A percentile compares a stretch with the other conserved stretches of the same genome.
These are phyloP conservation scores for Mirza zaza DNA, from an alignment of 2,113 vertebrate genomes.

Conservation along the genomic window DNA sequence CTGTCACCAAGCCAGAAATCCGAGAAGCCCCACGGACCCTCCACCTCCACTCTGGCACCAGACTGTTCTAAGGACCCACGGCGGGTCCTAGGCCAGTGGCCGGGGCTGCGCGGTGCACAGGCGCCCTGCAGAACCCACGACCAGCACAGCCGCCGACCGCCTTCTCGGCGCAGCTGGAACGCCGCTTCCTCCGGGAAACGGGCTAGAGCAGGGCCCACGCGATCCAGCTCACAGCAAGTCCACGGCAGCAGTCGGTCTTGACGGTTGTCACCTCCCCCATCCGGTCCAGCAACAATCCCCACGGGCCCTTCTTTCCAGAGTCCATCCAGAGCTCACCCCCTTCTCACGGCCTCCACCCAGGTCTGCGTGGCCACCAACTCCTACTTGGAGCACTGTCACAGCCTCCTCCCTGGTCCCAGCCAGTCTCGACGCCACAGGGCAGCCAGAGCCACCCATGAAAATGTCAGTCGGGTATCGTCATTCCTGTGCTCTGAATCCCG, in stretches of 20 bases:
- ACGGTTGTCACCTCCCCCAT: too few species aligned
- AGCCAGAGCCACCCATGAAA: background rate
- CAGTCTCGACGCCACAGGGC: too few species aligned
- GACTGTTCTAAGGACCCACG: background rate
- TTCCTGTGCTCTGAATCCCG: background rate
- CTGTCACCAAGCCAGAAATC: background rate
- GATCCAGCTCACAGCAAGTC: background rate
- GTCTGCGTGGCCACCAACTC: background rate
- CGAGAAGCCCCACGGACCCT: background rate
- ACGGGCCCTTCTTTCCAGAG: background rate
- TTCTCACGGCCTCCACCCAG: background rate
- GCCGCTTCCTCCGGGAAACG: background rate
- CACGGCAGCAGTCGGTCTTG: background rate
- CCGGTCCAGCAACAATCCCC: background rate
- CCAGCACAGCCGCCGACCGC: background rate
- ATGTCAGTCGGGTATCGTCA: background rate
- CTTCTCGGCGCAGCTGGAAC: background rate
- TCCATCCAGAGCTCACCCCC: background rate
- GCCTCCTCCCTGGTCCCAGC: background rate
- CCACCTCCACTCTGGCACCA: background rate
- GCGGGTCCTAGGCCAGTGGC: background rate
- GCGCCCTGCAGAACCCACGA: background rate
- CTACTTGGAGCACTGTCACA: background rate
- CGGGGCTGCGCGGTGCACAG: background rate
- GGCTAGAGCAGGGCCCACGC: background rate